These are phyloP conservation scores for Hystrix cristata DNA, from an alignment of 2,113 vertebrate genomes.

Conservation along the genomic window DNA sequence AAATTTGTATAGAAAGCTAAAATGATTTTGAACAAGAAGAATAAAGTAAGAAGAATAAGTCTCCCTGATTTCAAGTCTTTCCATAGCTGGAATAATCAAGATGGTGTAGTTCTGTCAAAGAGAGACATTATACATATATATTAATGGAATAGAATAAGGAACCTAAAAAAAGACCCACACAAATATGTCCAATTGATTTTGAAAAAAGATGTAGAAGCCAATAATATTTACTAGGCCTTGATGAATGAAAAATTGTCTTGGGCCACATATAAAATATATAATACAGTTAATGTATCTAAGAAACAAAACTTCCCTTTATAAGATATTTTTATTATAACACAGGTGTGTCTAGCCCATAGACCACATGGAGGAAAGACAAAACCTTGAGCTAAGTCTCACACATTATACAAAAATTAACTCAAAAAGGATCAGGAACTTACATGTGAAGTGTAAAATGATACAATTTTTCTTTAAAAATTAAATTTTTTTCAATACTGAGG, in stretches of 20 bases:
- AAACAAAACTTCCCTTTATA: not conserved
- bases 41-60: not conserved
- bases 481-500: not conserved
- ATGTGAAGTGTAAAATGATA: not conserved
- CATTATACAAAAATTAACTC: conserved; percentile 17
- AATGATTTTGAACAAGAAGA: conserved; percentile 20
- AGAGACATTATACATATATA: not conserved
- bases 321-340: not conserved
- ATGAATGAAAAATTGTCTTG: not conserved
- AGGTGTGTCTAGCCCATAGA: not conserved
- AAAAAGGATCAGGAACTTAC: not conserved
- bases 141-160: not conserved
- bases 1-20: not conserved
- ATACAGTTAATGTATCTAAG: not conserved
- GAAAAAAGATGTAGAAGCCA: not conserved
- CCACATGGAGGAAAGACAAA: not conserved
- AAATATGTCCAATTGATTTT: not conserved
- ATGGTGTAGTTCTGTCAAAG: not conserved
- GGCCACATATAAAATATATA: not conserved
- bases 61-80: not conserved
- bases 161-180: not conserved
- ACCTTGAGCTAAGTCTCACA: not conserved
- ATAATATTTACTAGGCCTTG: not conserved
- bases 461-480: not conserved
- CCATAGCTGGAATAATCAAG: not conserved